These are phyloP conservation scores for Chionoecetes opilio DNA, from an alignment of 1,140 invertebrate genomes.

Conservation along the genomic window DNA sequence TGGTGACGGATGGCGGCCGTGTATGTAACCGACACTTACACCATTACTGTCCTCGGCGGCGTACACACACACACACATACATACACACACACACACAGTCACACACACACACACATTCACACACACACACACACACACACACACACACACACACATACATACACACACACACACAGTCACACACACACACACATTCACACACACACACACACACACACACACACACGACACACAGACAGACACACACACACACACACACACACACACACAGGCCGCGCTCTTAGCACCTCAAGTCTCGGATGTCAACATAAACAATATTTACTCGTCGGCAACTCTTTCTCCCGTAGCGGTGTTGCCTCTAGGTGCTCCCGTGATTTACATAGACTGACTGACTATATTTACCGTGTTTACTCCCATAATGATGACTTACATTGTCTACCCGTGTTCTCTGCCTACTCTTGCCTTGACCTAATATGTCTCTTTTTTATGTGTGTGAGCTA, in stretches of 20 bases:
- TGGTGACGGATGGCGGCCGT: not conserved
- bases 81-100: too few species aligned
- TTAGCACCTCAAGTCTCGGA: conserved; percentile 41
- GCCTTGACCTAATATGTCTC: too few species aligned
- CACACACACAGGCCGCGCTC: conserved; percentile 31
- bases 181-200: not conserved
- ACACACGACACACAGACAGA: not conserved
- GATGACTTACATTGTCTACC: too few species aligned
- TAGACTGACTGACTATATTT: too few species aligned
- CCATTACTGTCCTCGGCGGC: not conserved
- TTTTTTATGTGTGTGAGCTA: too few species aligned
- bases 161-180: conserved; percentile 7
- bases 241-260: conserved; percentile 51
- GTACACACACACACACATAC: not conserved
- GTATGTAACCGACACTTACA: not conserved
- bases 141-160: conserved; percentile 30
- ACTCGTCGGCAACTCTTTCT: conserved; percentile 37
- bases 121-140: conserved; percentile 49
- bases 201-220: conserved; percentile 10
- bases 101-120: not conserved
- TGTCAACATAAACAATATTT: conserved; percentile 22
- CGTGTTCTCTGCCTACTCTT: too few species aligned
- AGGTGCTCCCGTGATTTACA: too few species aligned
- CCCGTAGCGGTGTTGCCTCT: too few species aligned
- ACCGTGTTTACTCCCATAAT: too few species aligned